These are phyloP conservation scores for Megathymus violae DNA, from an alignment of 1,140 invertebrate genomes.

Conservation along the genomic window DNA sequence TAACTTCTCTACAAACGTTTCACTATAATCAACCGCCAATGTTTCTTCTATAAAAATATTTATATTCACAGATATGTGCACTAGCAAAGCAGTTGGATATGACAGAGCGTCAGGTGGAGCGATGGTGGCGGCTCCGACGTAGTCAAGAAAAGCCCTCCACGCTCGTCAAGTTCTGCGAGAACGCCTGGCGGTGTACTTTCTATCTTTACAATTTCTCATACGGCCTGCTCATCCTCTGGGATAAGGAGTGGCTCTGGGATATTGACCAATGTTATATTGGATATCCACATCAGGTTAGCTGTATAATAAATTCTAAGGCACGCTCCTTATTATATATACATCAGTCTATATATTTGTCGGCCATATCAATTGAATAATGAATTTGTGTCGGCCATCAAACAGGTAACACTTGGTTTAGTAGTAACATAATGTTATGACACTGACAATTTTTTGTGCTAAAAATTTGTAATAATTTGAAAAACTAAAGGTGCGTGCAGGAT, in stretches of 20 bases:
- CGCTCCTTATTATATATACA: not conserved
- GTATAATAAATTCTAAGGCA: no score
- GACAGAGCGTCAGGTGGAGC: conserved; percentile 94
- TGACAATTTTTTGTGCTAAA: no score
- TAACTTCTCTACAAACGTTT: no score
- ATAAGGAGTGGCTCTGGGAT: conserved; percentile 97
- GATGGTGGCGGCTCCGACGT: conserved; percentile 93
- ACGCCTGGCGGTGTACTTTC: conserved; percentile 94
- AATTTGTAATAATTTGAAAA: no score
- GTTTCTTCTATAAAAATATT: no score
- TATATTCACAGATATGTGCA: conserved; percentile 84
- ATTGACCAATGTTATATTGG: conserved; percentile 95
- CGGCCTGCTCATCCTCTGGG: conserved; percentile 93
- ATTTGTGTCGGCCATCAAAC: not conserved
- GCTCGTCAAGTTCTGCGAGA: conserved; percentile 96
- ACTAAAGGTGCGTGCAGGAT: no score
- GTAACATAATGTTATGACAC: no score
- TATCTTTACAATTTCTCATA: conserved; percentile 93
- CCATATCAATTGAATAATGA: no score
- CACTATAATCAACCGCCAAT: no score
- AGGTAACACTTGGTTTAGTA: not conserved
- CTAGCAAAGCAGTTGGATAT: conserved; percentile 94
- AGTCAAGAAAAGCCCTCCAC: conserved; percentile 94
- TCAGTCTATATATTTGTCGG: no score
- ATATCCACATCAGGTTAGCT: conserved; percentile 87